A percentile compares a stretch with the other conserved stretches of the same genome.
phyloP scores from a whole-genome alignment of 2,797 vertebrate species.

The Neomorphus geoffroyi region DNA sequence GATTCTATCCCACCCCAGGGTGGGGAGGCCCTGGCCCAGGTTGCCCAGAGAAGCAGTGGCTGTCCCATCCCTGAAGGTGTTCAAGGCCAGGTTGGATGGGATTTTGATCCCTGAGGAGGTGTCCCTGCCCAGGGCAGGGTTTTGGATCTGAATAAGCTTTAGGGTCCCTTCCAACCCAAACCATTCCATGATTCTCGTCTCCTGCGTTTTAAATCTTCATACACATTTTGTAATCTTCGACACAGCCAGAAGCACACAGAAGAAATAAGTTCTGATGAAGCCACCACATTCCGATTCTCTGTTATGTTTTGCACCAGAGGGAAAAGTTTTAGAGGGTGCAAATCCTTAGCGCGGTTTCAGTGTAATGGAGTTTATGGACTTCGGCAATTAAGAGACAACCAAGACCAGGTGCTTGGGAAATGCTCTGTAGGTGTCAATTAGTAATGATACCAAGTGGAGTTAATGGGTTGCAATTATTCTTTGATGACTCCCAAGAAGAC shows the following conservation, averaged over 20 bases:
- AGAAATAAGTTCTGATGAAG: background rate
- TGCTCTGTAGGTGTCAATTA: conserved; percentile 7
- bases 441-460: background rate
- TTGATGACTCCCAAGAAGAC: conserved; percentile 3
- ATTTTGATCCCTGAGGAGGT: too few species aligned
- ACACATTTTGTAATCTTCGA: background rate
- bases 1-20: too few species aligned
- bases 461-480: background rate
- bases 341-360: conserved; percentile 18
- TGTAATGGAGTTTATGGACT: conserved; percentile 2
- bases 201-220: background rate
- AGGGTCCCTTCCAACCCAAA: too few species aligned
- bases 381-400: conserved; percentile 18
- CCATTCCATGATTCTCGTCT: background rate
- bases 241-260: background rate
- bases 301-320: background rate
- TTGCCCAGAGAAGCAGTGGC: too few species aligned
- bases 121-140: too few species aligned
- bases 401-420: conserved; percentile 6
- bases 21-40: too few species aligned
- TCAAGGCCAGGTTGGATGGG: too few species aligned
- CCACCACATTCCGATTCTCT: background rate
- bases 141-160: too few species aligned
- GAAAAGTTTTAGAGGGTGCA: conserved; percentile 41
- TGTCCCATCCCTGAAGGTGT: too few species aligned